phyloP scores from a whole-genome alignment of 2,888 invertebrate species.

The Marronus borbonicus region DNA sequence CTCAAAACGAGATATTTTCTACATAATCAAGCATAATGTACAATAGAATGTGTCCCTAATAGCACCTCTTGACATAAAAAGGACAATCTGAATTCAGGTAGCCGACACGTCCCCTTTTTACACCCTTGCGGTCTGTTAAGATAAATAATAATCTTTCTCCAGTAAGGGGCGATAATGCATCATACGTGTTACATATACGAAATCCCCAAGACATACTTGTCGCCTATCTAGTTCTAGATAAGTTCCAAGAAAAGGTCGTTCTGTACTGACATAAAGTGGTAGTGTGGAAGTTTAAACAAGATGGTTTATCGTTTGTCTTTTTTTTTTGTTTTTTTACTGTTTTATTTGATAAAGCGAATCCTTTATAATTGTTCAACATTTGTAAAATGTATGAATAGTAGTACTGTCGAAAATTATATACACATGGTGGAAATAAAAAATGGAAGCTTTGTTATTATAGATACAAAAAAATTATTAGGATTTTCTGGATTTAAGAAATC shows the following conservation, averaged over 20 bases:
- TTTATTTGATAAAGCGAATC: no score
- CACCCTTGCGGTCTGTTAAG: constrained; percentile 43
- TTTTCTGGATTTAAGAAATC: no score
- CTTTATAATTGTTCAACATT: no score
- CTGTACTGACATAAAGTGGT: neutral
- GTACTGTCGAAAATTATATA: no score
- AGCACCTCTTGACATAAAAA: constrained; percentile 52
- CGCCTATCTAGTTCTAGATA: neutral
- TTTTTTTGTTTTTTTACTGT: neutral
- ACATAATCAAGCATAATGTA: constrained; percentile 45
- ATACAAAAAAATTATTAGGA: no score
- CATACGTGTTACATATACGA: constrained; percentile 31
- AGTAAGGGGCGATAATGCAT: constrained; percentile 29
- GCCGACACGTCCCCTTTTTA: constrained; percentile 47
- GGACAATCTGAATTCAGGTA: constrained; percentile 52
- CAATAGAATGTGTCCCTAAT: constrained; percentile 46
- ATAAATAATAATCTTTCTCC: constrained; percentile 38
- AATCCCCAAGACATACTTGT: constrained; percentile 28
- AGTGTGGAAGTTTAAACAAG: constrained; percentile 6
- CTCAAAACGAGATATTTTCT: constrained; percentile 36
- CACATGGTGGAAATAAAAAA: no score
- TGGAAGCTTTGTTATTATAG: no score
- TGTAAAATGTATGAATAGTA: no score
- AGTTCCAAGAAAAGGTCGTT: neutral
- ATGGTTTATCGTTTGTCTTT: neutral